These are phyloP conservation scores for Neoseiulus cucumeris DNA, from an alignment of 1,140 invertebrate species.

Conservation along the genomic window DNA sequence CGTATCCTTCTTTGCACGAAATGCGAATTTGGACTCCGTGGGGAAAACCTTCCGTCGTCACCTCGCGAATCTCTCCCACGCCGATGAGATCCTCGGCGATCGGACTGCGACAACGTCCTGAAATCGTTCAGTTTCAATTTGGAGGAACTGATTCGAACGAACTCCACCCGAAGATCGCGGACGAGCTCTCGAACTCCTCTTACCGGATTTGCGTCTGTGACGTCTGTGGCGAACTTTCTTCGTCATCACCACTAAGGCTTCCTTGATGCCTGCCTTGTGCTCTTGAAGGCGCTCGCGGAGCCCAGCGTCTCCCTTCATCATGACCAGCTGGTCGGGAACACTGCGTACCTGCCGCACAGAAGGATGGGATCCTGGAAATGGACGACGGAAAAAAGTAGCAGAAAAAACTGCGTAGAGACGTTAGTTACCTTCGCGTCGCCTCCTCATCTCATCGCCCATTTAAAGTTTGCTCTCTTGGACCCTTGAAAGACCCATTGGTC, in stretches of 20 bases:
- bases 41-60: conserved; percentile 22
- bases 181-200: not conserved
- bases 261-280: not conserved
- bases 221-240: not conserved
- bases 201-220: conserved; percentile 5
- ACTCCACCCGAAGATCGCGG: too few species aligned
- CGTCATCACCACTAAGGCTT: not conserved
- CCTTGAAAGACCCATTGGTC: not conserved
- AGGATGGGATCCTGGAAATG: conserved; percentile 19
- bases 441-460: too few species aligned
- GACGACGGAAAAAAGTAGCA: too few species aligned
- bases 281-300: not conserved
- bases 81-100: conserved; percentile 8
- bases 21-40: conserved; percentile 45
- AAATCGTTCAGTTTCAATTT: not conserved
- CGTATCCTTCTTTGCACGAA: conserved; percentile 49
- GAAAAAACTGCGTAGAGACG: too few species aligned
- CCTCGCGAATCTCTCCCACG: conserved; percentile 19
- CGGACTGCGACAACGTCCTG: not conserved
- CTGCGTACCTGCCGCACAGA: conserved; percentile 14
- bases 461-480: too few species aligned
- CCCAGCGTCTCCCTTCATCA: not conserved
- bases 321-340: not conserved
- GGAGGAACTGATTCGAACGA: too few species aligned
- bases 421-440: too few species aligned